Percentiles rank a stretch among this genome's conserved stretches.
phyloP scores from a whole-genome alignment of 2,113 vertebrate species.

The Bos javanicus region DNA sequence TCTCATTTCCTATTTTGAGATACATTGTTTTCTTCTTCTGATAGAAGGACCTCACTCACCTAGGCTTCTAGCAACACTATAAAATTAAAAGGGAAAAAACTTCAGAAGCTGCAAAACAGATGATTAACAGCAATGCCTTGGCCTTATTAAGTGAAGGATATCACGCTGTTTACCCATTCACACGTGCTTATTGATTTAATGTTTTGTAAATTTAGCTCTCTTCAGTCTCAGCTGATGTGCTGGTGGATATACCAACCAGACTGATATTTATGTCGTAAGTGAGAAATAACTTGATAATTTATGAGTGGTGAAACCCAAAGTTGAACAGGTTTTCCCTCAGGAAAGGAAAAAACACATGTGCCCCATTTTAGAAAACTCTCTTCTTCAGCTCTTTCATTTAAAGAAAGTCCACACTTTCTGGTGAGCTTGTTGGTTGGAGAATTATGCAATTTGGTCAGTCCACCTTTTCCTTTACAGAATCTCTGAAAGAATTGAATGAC shows the following conservation, averaged over 20 bases:
- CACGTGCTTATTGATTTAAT: constrained; percentile 78
- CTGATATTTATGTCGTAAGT: constrained; percentile 81
- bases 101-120: constrained; percentile 69
- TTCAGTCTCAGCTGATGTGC: constrained; percentile 81
- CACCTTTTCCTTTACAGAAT: constrained; percentile 64
- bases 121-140: constrained; percentile 67
- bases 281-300: constrained; percentile 85
- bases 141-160: constrained; percentile 62
- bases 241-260: constrained; percentile 57
- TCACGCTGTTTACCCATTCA: constrained; percentile 75
- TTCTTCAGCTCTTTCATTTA: constrained; percentile 71
- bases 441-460: constrained; percentile 50
- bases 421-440: constrained; percentile 39
- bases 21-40: neutral
- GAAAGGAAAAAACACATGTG: constrained; percentile 74
- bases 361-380: constrained; percentile 75
- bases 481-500: constrained; percentile 60
- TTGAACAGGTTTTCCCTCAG: constrained; percentile 77
- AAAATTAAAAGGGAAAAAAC: constrained; percentile 53
- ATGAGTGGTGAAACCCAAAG: constrained; percentile 83
- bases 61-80: constrained; percentile 25
- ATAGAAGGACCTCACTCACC: neutral
- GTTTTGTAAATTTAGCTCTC: constrained; percentile 84
- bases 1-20: constrained; percentile 39
- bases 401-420: constrained; percentile 57